Percentiles rank a stretch among this genome's conserved stretches.
phyloP scores from a whole-genome alignment of 2,113 vertebrate genomes.

The Alethe castanea region DNA sequence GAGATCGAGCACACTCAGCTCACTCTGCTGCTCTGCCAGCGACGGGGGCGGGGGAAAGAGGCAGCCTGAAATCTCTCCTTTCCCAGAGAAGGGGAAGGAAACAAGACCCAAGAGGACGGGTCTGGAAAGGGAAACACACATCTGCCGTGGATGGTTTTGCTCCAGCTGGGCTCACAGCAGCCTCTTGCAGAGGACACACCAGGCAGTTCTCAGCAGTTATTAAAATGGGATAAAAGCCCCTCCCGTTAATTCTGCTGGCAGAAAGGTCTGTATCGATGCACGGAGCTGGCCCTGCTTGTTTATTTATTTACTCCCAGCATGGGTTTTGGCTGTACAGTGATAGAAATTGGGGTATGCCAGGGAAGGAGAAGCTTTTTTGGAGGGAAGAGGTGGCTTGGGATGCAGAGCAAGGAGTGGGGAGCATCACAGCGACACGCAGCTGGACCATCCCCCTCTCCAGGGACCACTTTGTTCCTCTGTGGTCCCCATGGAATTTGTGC shows the following conservation, averaged over 20 bases:
- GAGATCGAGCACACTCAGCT: accelerated
- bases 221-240: slow-evolving; percentile 30
- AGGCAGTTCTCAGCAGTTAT: slow-evolving; percentile 26
- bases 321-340: neutral
- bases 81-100: neutral
- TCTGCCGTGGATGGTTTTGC: neutral
- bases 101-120: neutral
- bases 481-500: neutral
- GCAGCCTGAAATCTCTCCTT: neutral
- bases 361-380: neutral
- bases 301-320: neutral
- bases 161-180: slow-evolving; percentile 25
- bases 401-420: neutral
- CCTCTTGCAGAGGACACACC: neutral
- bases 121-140: neutral
- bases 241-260: neutral
- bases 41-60: accelerated
- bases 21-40: neutral
- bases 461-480: neutral
- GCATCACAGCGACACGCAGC: accelerated
- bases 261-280: neutral
- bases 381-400: accelerated
- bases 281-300: neutral
- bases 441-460: neutral
- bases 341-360: neutral